Conservation (phyloP, 2,113 vertebrate species). For the Tamias sibiricus region DNA sequence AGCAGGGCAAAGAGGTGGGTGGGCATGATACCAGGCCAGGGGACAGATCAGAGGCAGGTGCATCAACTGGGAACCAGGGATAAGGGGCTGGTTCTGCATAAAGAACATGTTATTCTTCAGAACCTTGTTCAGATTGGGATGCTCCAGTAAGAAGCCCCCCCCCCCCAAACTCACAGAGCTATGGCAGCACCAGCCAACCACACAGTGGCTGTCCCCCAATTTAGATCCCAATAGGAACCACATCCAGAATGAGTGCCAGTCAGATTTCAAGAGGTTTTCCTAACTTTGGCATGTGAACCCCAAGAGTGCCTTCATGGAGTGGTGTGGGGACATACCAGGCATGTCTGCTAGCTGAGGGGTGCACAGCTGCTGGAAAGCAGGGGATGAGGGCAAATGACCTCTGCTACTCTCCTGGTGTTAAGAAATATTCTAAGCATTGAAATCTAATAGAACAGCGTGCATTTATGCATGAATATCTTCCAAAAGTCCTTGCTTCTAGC, state of each 20-base stretch:
- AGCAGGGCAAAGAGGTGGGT: background rate
- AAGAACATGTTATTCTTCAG: background rate
- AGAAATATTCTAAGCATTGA: background rate
- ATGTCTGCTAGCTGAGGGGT: background rate
- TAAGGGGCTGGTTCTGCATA: background rate
- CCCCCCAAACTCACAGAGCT: accelerated
- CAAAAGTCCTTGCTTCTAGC: background rate
- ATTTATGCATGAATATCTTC: conserved; percentile 31
- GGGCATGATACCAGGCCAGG: too few relatives aligned
- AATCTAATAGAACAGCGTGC: background rate
- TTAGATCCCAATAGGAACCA: background rate
- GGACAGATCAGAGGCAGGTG: background rate
- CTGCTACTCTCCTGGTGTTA: background rate
- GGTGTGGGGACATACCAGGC: background rate
- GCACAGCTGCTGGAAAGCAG: background rate
- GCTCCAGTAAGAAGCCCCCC: background rate
- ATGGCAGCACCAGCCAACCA: background rate
- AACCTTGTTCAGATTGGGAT: background rate
- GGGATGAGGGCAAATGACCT: background rate
- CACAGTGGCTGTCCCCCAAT: background rate
- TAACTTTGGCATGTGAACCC: background rate
- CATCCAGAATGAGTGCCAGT: background rate
- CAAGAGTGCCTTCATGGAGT: background rate
- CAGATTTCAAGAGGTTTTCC: background rate
- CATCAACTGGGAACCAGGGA: background rate